Base-by-base conservation (phyloP, 2,888 invertebrate species). In the Molorchus minor region DNA sequence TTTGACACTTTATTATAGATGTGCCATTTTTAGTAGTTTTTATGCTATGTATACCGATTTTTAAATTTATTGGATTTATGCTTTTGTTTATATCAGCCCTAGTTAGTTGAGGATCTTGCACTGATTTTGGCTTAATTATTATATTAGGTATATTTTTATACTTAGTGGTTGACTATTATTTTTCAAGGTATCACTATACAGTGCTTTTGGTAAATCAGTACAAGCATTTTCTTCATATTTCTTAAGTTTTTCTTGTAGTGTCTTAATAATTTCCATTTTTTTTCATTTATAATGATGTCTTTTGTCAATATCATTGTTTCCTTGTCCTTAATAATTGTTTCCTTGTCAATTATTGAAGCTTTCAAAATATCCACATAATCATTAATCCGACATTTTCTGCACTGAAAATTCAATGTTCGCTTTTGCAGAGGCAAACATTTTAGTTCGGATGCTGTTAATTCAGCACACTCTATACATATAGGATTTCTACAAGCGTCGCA, bases 341-440 rank as follows among this genome's bases (percentile, higher is more conserved):
- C 45, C 29, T 52, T 41, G 17, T 52, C 52, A 21, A 13, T 52
- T 15, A 52, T 52, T 10, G 30, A 25, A 12, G 20, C 43, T 45
- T 21, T 33, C 20, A 45, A 8, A 44, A 35, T 35, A 35, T 45
- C 44, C n/a, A 20, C 36, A 12, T 25, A 25, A 17, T 52, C 52
- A 41, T 52, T 41, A 38, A 30, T 52, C 16, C 52, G 21, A 29
- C 52, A 52, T 41, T 21, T 41, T 17, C 30, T 52, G 29, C 52
- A 41, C 16, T 40, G 21, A 1, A 52, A 52, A 20, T 45, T 54
- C 38, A 44, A 15, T 33, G 25, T 15, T 30, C 44, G 35, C 21
- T 36, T 44, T 54, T 54, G 54, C 44, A 54, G 16, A 35, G 44
- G 45, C 15, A 44, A 19, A 25, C 45, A 35, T 54, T 45, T 54